phyloP scores from a whole-genome alignment of 2,113 vertebrate genomes.

The Perca schrenkii region DNA sequence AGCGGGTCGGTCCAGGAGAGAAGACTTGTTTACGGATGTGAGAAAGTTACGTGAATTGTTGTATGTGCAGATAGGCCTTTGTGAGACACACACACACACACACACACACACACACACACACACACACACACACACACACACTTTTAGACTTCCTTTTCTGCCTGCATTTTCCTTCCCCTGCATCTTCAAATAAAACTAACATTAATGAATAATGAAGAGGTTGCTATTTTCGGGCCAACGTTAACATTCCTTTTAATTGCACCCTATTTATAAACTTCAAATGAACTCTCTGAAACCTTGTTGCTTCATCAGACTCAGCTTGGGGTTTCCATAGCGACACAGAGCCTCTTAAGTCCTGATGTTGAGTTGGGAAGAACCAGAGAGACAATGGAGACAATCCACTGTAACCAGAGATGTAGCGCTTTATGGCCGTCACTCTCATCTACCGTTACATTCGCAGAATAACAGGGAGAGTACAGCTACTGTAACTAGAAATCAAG shows the following conservation, averaged over 20 bases:
- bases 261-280: slow-evolving; percentile 75
- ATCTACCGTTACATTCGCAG: not conserved
- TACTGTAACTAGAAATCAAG: not conserved
- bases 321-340: slow-evolving; percentile 78
- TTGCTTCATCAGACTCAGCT: slow-evolving; percentile 39
- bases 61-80: not conserved
- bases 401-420: not conserved
- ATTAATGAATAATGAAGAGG: slow-evolving; percentile 51
- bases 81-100: not conserved
- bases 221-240: slow-evolving; percentile 35
- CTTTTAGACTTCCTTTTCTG: not conserved
- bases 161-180: slow-evolving; percentile 1
- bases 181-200: slow-evolving; percentile 46
- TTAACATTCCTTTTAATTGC: slow-evolving; percentile 64
- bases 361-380: slow-evolving; percentile 36
- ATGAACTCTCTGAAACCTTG: slow-evolving; percentile 60
- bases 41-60: not conserved
- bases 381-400: slow-evolving; percentile 24
- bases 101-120: not conserved
- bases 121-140: not conserved
- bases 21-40: not conserved
- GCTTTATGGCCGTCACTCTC: slow-evolving; percentile 4
- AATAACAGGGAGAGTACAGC: not conserved
- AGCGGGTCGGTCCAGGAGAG: not conserved
- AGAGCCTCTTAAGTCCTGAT: slow-evolving; percentile 30